A percentile compares a stretch with the other conserved stretches of the same genome.
phyloP scores from a whole-genome alignment of 2,888 invertebrate species.

The Epiperipatus broadwayi region DNA sequence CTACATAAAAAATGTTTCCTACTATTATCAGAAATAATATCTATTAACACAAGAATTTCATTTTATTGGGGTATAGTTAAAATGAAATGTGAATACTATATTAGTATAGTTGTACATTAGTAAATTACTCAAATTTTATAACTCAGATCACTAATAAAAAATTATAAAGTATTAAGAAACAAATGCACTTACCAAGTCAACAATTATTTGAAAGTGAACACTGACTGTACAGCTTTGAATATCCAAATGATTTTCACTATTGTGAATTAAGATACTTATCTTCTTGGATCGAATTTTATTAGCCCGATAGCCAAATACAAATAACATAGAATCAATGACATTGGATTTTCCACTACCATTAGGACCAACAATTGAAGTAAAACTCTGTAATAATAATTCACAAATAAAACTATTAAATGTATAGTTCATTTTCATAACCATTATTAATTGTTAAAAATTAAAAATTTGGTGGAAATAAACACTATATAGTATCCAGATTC shows the following conservation, averaged over 20 bases:
- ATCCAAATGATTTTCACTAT: constrained; percentile 56
- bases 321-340: constrained; percentile 95
- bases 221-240: constrained; percentile 60
- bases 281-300: constrained; percentile 90
- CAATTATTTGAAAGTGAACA: constrained; percentile 64
- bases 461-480: neutral
- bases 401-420: constrained; percentile 6
- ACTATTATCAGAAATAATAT: no score
- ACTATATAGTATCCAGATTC: no score
- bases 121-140: no score
- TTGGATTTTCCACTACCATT: constrained; percentile 99
- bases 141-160: constrained; percentile 13
- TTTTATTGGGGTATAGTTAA: no score
- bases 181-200: constrained; percentile 44
- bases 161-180: neutral
- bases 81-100: no score
- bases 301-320: constrained; percentile 94
- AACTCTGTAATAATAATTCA: constrained; percentile 44
- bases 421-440: neutral
- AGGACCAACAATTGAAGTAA: constrained; percentile 88
- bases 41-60: no score
- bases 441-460: neutral
- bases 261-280: constrained; percentile 74
- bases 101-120: no score
- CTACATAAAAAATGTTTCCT: no score